These are phyloP conservation scores for Pelvicachromis taeniatus DNA, from an alignment of 2,113 vertebrate genomes.

Conservation along the genomic window DNA sequence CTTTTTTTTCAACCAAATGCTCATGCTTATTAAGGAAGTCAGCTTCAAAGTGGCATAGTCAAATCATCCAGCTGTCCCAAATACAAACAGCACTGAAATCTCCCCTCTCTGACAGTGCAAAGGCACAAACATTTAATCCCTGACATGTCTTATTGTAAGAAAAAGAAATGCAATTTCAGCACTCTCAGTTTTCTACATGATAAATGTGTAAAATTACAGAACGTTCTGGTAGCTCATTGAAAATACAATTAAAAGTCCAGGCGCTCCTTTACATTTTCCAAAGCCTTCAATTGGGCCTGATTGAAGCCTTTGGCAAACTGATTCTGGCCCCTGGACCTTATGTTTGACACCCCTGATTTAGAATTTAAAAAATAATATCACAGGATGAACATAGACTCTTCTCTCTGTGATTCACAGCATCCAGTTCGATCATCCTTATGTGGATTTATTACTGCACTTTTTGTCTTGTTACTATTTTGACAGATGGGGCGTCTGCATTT, in stretches of 20 bases:
- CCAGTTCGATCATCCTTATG: background rate
- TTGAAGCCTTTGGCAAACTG: background rate
- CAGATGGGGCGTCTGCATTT: background rate
- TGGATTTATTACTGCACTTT: background rate
- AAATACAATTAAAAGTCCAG: background rate
- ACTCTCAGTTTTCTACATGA: background rate
- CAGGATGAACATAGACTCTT: background rate
- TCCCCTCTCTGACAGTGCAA: background rate
- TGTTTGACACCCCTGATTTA: background rate
- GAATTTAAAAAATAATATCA: background rate
- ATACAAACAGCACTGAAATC: background rate
- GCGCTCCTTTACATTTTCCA: background rate
- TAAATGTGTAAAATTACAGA: background rate
- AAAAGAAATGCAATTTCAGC: background rate
- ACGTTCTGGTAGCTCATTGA: background rate
- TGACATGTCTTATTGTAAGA: accelerated
- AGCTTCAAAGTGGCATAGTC: background rate
- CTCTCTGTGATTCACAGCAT: background rate
- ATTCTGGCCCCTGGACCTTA: background rate
- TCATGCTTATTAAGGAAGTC: background rate
- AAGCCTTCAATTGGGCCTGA: background rate
- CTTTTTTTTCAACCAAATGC: background rate
- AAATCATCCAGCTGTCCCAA: background rate
- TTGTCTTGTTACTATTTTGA: background rate
- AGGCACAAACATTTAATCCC: background rate